Percentiles rank a stretch among this genome's conserved stretches.
phyloP scores from a whole-genome alignment of 2,888 invertebrate genomes.

The Papilio elwesi region DNA sequence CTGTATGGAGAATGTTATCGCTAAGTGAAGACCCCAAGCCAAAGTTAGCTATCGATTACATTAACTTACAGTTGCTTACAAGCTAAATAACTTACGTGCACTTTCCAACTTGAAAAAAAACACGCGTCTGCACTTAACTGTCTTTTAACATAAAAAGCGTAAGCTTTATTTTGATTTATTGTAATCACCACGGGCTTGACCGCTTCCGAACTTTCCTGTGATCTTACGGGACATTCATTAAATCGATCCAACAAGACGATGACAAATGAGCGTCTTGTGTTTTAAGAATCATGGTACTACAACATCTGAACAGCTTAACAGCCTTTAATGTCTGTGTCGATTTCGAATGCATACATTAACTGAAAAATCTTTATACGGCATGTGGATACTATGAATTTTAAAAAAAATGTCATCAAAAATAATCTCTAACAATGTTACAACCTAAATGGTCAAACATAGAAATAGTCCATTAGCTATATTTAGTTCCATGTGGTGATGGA shows the following conservation, averaged over 20 bases:
- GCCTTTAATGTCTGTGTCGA: background rate
- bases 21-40: background rate
- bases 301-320: background rate
- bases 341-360: no score
- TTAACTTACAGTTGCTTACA: background rate
- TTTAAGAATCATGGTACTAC: background rate
- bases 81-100: background rate
- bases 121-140: background rate
- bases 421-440: no score
- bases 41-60: background rate
- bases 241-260: conserved; percentile 20
- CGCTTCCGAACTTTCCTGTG: conserved; percentile 17
- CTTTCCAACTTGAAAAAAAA: background rate
- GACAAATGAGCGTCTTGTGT: conserved; percentile 10
- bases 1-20: background rate
- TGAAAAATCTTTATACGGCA: no score
- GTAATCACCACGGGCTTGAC: conserved; percentile 13
- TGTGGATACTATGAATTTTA: no score
- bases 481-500: no score
- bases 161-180: conserved; percentile 13
- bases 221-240: conserved; percentile 12
- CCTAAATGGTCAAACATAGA: no score
- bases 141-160: background rate
- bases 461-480: no score
- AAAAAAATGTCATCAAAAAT: no score